Conservation (phyloP, 2,797 vertebrate genomes). For the Acipenser transmontanus region DNA sequence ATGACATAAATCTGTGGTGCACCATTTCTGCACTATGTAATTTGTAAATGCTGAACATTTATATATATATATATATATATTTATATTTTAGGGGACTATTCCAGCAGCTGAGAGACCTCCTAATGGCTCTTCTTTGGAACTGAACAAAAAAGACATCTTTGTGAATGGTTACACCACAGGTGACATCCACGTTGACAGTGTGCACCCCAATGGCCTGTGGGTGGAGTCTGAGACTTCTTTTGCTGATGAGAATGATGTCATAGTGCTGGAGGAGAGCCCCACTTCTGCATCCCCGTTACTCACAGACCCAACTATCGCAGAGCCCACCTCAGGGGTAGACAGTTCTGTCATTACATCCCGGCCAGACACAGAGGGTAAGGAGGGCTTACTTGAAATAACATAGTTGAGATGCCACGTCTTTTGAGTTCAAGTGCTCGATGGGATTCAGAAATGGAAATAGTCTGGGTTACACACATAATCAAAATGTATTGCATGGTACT, state of each 20-base stretch:
- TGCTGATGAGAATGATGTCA: constrained; percentile 29
- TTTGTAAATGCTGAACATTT: too few relatives aligned
- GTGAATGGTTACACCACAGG: constrained; percentile 23
- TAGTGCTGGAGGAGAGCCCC: constrained; percentile 43
- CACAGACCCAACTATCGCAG: constrained; percentile 3
- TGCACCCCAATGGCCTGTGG: not conserved
- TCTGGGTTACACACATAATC: too few relatives aligned
- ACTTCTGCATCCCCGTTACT: constrained; percentile 20
- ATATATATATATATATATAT: too few relatives aligned
- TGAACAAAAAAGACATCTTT: constrained; percentile 18
- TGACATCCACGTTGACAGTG: constrained; percentile 33
- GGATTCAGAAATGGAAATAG: too few relatives aligned
- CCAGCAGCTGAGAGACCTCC: constrained; percentile 62
- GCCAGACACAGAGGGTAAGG: constrained; percentile 23
- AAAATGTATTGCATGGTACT: too few relatives aligned
- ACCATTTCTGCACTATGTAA: too few relatives aligned
- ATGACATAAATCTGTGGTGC: too few relatives aligned
- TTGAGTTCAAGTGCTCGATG: too few relatives aligned
- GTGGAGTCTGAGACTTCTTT: constrained; percentile 15
- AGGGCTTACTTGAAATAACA: too few relatives aligned
- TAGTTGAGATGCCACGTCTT: too few relatives aligned
- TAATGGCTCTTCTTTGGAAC: constrained; percentile 29
- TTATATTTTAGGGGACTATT: constrained; percentile 59
- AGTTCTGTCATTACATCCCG: not conserved
- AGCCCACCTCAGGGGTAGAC: constrained; percentile 18